phyloP scores from a whole-genome alignment of 2,888 invertebrate genomes.

The Teleogryllus oceanicus region DNA sequence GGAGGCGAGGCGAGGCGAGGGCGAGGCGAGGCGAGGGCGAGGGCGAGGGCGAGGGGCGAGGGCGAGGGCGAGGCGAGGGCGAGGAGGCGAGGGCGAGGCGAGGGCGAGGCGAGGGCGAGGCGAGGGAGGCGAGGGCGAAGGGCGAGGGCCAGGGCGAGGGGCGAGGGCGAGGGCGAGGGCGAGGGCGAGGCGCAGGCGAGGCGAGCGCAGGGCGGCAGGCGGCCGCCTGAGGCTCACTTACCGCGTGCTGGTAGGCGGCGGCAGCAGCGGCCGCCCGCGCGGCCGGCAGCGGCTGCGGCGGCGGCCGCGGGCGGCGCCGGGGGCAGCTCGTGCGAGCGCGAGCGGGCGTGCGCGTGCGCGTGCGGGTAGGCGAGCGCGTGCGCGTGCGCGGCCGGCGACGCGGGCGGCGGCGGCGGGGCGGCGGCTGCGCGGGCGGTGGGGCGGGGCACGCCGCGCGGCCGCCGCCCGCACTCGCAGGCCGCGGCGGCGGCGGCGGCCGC shows the following conservation, averaged over 20 bases:
- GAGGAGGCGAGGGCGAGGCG: too few relatives aligned
- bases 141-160: conserved; percentile 48
- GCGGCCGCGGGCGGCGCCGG: conserved; percentile 35
- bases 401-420: conserved; percentile 43
- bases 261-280: conserved; percentile 38
- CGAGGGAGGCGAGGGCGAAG: conserved; percentile 40
- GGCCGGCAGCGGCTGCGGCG: conserved; percentile 37
- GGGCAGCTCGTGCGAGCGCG: conserved; percentile 48
- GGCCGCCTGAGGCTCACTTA: not conserved
- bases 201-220: not conserved
- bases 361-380: conserved; percentile 39
- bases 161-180: conserved; percentile 18
- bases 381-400: conserved; percentile 39
- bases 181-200: not conserved
- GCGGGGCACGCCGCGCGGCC: conserved; percentile 26
- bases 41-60: too few relatives aligned
- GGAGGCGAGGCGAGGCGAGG: too few relatives aligned
- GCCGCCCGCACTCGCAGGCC: conserved; percentile 27
- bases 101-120: too few relatives aligned
- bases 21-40: too few relatives aligned
- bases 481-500: conserved; percentile 25
- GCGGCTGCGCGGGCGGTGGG: conserved; percentile 42
- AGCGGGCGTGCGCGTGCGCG: conserved; percentile 45
- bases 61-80: too few relatives aligned
- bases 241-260: conserved; percentile 38